A percentile compares a stretch with the other conserved stretches of the same genome.
phyloP scores from a whole-genome alignment of 2,113 vertebrate genomes.

The Neogale vison region DNA sequence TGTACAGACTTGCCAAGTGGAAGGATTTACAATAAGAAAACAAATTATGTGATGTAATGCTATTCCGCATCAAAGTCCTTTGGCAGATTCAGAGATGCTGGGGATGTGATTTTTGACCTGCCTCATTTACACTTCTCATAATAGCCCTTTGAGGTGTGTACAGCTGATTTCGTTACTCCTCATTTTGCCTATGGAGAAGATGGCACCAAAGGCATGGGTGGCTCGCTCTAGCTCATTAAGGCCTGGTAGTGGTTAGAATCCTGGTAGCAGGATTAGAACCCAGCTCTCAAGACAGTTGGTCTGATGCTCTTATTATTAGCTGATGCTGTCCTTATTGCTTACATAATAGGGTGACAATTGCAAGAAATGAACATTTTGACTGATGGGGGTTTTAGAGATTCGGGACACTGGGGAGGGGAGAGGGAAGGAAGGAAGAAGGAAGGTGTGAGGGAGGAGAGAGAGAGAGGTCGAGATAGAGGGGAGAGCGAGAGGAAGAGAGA shows the following conservation, averaged over 20 bases:
- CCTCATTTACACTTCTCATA: background rate
- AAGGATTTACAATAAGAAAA: background rate
- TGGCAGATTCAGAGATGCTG: background rate
- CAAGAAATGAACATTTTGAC: background rate
- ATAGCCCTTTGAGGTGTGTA: background rate
- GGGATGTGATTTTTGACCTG: background rate
- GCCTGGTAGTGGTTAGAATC: background rate
- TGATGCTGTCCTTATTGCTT: background rate
- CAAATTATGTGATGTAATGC: background rate
- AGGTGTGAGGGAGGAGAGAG: background rate
- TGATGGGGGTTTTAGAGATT: background rate
- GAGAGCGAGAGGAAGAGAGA: background rate
- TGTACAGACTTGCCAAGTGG: background rate
- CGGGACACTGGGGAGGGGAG: background rate
- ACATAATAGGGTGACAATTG: background rate
- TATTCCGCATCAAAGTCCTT: background rate
- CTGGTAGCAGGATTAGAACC: background rate
- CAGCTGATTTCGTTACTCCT: background rate
- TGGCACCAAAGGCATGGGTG: background rate
- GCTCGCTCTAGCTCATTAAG: background rate
- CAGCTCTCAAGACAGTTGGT: background rate
- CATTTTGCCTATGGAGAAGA: background rate
- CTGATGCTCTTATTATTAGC: background rate
- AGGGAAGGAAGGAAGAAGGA: background rate
- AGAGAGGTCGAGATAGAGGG: background rate